Evolutionary conservation across 2,797 vertebrate species (phyloP).

Genomic region (Microctenopoma lineatum): DNA sequence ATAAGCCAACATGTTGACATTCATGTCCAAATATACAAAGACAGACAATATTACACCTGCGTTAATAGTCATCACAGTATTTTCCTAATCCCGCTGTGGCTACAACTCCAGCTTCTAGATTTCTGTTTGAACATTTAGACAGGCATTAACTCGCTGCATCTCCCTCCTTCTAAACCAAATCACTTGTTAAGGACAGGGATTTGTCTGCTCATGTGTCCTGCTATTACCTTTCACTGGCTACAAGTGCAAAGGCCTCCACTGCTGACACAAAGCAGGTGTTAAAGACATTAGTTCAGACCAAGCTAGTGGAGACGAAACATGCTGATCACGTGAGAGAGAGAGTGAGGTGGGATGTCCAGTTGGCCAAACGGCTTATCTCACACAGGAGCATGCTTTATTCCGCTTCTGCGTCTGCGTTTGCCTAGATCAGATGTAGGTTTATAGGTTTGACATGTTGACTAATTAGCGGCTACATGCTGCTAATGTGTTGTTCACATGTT

Average conservation of each 20-base stretch:
- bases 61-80: constrained; percentile 7
- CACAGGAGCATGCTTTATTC: background rate
- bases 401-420: background rate
- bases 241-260: constrained; percentile 47
- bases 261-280: constrained; percentile 63
- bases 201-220: constrained; percentile 33
- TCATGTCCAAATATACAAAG: constrained; percentile 18
- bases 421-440: background rate
- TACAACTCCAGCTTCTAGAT: background rate
- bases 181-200: constrained; percentile 26
- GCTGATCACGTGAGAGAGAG: constrained; percentile 36
- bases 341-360: constrained; percentile 26
- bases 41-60: constrained; percentile 5
- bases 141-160: background rate
- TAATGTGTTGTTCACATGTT: background rate
- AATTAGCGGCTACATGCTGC: no score
- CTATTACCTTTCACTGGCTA: constrained; percentile 34
- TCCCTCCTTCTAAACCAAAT: background rate
- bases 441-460: no score
- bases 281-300: constrained; percentile 61
- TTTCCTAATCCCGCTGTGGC: background rate
- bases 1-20: background rate
- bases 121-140: constrained; percentile 11
- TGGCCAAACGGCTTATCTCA: constrained; percentile 6
- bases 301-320: constrained; percentile 36